Evolutionary conservation across 1,140 invertebrate species (phyloP), one percentile per base, ranked within the genome.

Genomic region (Aphaenogaster floridana): DNA sequence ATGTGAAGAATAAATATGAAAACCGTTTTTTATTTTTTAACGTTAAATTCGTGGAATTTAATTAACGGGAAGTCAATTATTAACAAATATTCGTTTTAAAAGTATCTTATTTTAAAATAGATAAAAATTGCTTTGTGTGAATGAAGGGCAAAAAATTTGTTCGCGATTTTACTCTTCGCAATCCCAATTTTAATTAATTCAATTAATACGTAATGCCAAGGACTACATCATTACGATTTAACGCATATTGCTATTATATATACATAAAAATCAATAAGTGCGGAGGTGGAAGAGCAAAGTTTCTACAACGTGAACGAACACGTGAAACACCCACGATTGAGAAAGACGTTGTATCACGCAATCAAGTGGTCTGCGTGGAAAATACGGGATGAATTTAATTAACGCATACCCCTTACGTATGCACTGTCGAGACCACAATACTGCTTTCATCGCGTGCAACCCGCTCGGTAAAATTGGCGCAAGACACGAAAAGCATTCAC

Each of bases 371-470:
- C 11, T 7, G 64, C 36, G 50, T 52, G 36, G 76, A 81, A 81
- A 81, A 69, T 39, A 42, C 68, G 42, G 3, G 36, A 74, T 74
- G 36, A 74, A 74, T 83, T 74, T 83, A 83, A 83, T 83, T 74
- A 61, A 63, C 68, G 28, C 52, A 28, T 57, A 57, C 68, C n/a
- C 13, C 28, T 17, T 74, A 45, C 13, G 2, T 61, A 21, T 45
- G 17, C 21, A 45, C 15, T 71, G n/a, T 74, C 28, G 54, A 61
- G 42, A 50, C 42, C 28, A 83, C 54, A 74, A 74, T 83, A 21
- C 39, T n/a, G 17, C 42, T 42, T n/a, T 83, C 34, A 83, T 83
- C 68, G 68, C 80, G 42, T 74, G 80, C 80, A 39, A 42, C 6
- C 42, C 21, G 11, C 4, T 7, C 48, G 28, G 50, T 61, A 59